phyloP scores from a whole-genome alignment of 2,888 invertebrate genomes.

The Chironomus tentans region DNA sequence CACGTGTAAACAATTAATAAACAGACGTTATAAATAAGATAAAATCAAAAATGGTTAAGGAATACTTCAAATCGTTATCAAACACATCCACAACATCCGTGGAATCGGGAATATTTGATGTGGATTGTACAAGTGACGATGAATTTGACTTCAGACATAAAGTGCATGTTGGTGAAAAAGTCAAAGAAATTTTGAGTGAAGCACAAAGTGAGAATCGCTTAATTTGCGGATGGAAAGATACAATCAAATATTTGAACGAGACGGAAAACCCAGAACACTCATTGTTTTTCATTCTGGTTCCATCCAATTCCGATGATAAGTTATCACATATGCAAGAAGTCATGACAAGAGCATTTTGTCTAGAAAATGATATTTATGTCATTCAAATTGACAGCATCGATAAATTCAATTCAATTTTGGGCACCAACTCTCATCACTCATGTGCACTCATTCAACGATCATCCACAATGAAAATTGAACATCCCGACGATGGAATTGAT shows the following conservation, averaged over 20 bases:
- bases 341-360: conserved; percentile 66
- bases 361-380: conserved; percentile 67
- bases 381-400: conserved; percentile 54
- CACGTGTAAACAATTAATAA: not conserved
- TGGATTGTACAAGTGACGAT: not conserved
- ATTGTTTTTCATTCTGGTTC: conserved; percentile 59
- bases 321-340: conserved; percentile 72
- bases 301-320: conserved; percentile 58
- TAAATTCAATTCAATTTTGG: conserved; percentile 44
- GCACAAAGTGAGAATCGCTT: conserved; percentile 40
- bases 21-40: too few species aligned
- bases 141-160: not conserved
- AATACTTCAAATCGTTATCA: conserved; percentile 13
- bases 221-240: conserved; percentile 40
- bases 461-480: conserved; percentile 27
- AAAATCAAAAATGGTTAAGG: conserved; percentile 14
- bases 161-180: conserved; percentile 35
- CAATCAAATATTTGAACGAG: conserved; percentile 36
- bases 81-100: conserved; percentile 13
- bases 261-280: conserved; percentile 47
- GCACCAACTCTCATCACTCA: conserved; percentile 43
- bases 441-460: conserved; percentile 43
- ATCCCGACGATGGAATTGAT: conserved; percentile 30
- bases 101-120: conserved; percentile 17
- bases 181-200: conserved; percentile 37